Percentiles rank a stretch among this genome's conserved stretches.
phyloP scores from a whole-genome alignment of 2,888 invertebrate species.

The Agrotis exclamationis region DNA sequence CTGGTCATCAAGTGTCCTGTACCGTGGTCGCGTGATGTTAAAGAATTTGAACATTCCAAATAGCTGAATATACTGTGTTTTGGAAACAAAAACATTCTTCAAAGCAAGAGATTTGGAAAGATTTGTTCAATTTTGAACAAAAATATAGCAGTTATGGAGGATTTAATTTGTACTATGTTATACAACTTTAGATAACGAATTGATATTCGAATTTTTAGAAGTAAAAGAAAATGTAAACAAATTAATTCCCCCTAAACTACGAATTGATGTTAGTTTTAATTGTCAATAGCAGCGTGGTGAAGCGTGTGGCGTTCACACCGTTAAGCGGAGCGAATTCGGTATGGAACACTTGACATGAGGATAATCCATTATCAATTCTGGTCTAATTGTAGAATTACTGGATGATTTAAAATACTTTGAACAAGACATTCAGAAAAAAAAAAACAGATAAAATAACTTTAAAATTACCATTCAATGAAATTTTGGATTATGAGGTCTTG shows the following conservation, averaged over 20 bases:
- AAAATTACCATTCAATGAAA: constrained; percentile 39
- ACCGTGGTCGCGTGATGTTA: constrained; percentile 43
- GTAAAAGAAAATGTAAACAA: neutral
- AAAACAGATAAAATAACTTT: constrained; percentile 19
- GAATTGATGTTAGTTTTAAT: constrained; percentile 67
- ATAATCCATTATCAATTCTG: constrained; percentile 52
- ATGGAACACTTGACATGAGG: constrained; percentile 61
- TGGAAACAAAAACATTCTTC: constrained; percentile 15
- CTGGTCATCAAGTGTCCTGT: constrained; percentile 57
- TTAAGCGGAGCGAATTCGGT: constrained; percentile 63
- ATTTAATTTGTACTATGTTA: constrained; percentile 9
- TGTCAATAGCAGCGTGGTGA: constrained; percentile 71
- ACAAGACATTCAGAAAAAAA: constrained; percentile 40
- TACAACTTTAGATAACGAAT: too few relatives aligned
- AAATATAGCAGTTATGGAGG: constrained; percentile 15
- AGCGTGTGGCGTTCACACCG: constrained; percentile 73
- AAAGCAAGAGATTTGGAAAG: constrained; percentile 16
- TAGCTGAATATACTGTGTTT: constrained; percentile 15
- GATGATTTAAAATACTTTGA: constrained; percentile 43
- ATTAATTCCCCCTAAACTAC: constrained; percentile 39
- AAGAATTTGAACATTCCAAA: constrained; percentile 31
- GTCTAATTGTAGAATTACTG: constrained; percentile 45
- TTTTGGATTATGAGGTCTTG: constrained; percentile 36
- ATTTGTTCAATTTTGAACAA: constrained; percentile 25
- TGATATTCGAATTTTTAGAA: neutral